Conservation (phyloP, 1,140 invertebrate genomes). For the Cotesia typhae region DNA sequence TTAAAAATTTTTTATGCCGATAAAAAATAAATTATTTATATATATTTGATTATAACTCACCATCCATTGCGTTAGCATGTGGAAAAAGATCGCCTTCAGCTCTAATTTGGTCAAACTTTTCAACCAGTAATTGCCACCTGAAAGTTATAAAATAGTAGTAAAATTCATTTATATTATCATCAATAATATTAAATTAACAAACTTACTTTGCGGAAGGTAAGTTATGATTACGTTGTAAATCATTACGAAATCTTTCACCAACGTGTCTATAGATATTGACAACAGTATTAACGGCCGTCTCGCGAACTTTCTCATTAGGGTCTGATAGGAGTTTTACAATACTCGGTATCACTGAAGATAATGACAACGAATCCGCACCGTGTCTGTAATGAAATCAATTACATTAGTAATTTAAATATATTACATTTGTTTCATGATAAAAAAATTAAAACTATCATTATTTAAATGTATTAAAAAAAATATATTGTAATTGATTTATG, state of each 20-base stretch:
- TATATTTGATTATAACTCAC: conserved; percentile 48
- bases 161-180: conserved; percentile 2
- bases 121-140: conserved; percentile 74
- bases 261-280: conserved; percentile 94
- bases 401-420: conserved; percentile 19
- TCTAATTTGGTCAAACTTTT: conserved; percentile 88
- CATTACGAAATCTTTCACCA: conserved; percentile 85
- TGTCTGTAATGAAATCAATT: conserved; percentile 70
- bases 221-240: conserved; percentile 82
- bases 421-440: not conserved
- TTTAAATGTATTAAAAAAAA: not conserved
- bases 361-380: conserved; percentile 80
- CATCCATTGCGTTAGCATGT: conserved; percentile 70
- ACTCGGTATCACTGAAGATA: conserved; percentile 83
- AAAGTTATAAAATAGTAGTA: not conserved
- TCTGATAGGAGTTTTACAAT: conserved; percentile 89
- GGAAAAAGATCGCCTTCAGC: conserved; percentile 81
- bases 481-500: not conserved
- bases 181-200: conserved; percentile 28
- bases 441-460: not conserved
- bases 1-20: too few species aligned
- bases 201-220: conserved; percentile 82
- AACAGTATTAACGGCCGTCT: conserved; percentile 84
- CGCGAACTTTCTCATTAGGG: conserved; percentile 86
- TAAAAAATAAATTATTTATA: conserved; percentile 28